Evolutionary conservation across 2,888 invertebrate species (phyloP), one percentile per base, ranked within the genome.

Genomic region (Drosophila peninsularis): DNA sequence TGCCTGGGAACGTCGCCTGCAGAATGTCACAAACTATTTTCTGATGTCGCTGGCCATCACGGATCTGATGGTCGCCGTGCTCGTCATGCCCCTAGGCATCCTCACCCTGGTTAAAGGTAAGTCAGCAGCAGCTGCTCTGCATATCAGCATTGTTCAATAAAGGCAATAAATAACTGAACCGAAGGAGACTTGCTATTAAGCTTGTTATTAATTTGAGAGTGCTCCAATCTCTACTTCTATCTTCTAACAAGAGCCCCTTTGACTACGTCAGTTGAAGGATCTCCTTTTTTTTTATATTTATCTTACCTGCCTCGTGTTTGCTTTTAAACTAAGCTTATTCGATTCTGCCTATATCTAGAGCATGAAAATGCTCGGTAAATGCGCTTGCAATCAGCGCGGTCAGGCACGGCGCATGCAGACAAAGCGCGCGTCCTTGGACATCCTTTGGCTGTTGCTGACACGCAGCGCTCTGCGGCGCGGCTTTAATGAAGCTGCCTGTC

Each of bases 11-110:
- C 94, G 97, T 62, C 94, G 98, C 17, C 93, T 99, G 69, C 98
- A 99, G 93, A 99, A 98, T 94, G 98, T 98, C 68, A 99, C 98
- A 88, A 99, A 99, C 93, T 98, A 98, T 92, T 99, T 99, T 91
- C 94, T 99, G 89, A 96, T 98, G 95, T 98, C 98, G 6, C 93
- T 99, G 90, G 98, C 98, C 58, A 96, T 98, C 78, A 98, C 98
- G 14, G 99, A 99, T 93, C 94, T 98, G 53, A 95, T 99, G 94
- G 98, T 99, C 2, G 98, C 98, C 45, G 94, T 98, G 27, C 93
- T 98, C 80, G 99, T 99, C 75, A 99, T 99, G 99, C 99, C 99
- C 1, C 93, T 98, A 73, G 97, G 98, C 55, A 97, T 97, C 85
- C 92, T 97, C 73, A 96, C 96, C 7, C 93, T 97, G 65, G 95